Evolutionary conservation across 2,113 vertebrate genomes (phyloP).

Genomic region (Hydrochoerus hydrochaeris): DNA sequence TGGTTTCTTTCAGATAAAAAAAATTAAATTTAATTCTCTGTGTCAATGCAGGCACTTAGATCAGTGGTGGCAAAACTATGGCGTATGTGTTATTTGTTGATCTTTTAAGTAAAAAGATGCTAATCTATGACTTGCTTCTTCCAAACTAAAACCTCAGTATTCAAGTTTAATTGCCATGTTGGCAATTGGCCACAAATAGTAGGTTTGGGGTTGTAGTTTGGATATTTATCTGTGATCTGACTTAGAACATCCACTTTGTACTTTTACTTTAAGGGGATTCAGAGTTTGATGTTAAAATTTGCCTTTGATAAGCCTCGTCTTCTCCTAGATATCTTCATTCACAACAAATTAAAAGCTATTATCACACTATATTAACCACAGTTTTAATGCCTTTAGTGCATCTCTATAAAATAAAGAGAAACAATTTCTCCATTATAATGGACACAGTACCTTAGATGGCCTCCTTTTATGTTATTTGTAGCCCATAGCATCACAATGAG

Average conservation of each 20-base stretch:
- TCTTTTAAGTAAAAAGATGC: neutral
- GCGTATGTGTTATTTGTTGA: neutral
- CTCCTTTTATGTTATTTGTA: constrained; percentile 66
- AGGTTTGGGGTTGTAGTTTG: neutral
- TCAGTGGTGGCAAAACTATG: neutral
- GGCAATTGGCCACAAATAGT: neutral
- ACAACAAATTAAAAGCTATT: constrained; percentile 72
- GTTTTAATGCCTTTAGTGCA: constrained; percentile 64
- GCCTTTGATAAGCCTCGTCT: constrained; percentile 65
- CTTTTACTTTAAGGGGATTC: neutral
- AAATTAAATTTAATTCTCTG: constrained; percentile 62
- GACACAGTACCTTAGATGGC: constrained; percentile 18
- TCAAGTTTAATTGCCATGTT: neutral
- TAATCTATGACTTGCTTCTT: neutral
- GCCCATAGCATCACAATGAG: neutral
- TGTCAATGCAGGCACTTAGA: constrained; percentile 6
- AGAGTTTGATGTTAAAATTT: constrained; percentile 62
- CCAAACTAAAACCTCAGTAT: neutral
- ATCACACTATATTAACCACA: constrained; percentile 72
- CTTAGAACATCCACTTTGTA: neutral
- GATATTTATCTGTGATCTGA: neutral
- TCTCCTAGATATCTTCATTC: constrained; percentile 74
- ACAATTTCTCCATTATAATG: constrained; percentile 47
- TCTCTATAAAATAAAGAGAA: constrained; percentile 73
- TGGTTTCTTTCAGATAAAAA: constrained; percentile 62